These are phyloP conservation scores for Phorcus lineatus DNA, from an alignment of 2,888 invertebrate genomes.

Conservation along the genomic window DNA sequence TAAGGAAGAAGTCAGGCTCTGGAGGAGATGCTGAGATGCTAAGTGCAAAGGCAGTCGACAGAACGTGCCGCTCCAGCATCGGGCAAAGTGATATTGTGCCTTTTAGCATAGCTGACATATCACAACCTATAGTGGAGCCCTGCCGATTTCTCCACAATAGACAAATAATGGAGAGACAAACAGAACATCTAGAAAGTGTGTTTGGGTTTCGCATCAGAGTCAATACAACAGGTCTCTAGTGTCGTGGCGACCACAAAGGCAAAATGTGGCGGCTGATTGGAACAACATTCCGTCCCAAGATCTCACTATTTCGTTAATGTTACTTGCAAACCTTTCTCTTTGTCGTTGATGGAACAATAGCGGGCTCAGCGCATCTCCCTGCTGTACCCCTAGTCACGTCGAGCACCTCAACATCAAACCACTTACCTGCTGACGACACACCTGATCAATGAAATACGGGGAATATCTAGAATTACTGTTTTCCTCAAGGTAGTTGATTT, in stretches of 20 bases:
- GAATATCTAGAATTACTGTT: background rate
- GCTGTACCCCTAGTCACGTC: background rate
- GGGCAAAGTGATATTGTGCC: background rate
- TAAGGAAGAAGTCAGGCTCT: too few relatives aligned
- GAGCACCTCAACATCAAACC: background rate
- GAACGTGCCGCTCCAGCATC: background rate
- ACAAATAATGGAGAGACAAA: constrained; percentile 27
- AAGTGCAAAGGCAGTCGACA: background rate
- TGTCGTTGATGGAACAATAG: background rate
- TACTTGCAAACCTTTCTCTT: background rate
- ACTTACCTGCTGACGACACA: background rate
- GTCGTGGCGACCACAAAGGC: constrained; percentile 21
- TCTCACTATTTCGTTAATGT: constrained; percentile 4
- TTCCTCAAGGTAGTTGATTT: background rate
- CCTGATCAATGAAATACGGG: background rate
- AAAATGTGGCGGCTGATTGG: background rate
- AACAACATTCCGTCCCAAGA: background rate
- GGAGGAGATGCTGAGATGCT: background rate
- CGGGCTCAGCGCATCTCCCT: background rate
- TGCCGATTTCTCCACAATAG: constrained; percentile 24
- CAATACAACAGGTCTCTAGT: constrained; percentile 14
- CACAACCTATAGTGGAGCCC: background rate
- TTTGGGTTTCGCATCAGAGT: background rate
- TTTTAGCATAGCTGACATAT: constrained; percentile 28
- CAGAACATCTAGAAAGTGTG: constrained; percentile 13